These are phyloP conservation scores for Probosciger aterrimus DNA, from an alignment of 2,113 vertebrate species.

Conservation along the genomic window DNA sequence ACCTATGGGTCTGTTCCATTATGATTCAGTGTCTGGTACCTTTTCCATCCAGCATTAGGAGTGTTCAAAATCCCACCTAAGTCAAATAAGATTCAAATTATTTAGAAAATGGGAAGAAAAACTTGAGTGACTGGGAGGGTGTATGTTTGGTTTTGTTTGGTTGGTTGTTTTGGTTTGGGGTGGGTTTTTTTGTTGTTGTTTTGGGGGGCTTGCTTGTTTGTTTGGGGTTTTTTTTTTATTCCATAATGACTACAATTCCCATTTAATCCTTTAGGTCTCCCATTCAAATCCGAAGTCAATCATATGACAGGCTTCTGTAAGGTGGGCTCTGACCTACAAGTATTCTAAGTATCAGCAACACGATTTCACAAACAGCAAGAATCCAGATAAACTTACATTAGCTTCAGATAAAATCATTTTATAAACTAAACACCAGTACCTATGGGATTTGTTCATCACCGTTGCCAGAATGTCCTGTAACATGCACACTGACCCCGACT, in stretches of 20 bases:
- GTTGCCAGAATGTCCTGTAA: slow-evolving; percentile 23
- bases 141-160: not conserved
- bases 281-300: not conserved
- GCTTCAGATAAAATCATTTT: slow-evolving; percentile 6
- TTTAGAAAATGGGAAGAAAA: not conserved
- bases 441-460: not conserved
- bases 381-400: slow-evolving; percentile 15
- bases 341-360: not conserved
- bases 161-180: not conserved
- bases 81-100: not conserved
- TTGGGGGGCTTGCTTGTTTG: not conserved
- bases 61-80: not conserved
- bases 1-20: not conserved
- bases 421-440: not conserved
- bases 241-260: not conserved
- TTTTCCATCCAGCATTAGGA: not conserved
- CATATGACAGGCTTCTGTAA: fast-evolving
- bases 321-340: not conserved
- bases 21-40: not conserved
- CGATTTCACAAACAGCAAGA: not conserved
- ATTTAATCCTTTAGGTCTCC: not conserved
- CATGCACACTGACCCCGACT: slow-evolving; percentile 28
- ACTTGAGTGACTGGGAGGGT: not conserved
- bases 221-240: not conserved
- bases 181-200: not conserved